phyloP scores from a whole-genome alignment of 1,140 invertebrate genomes.

The Pseudomyrmex sp. region DNA sequence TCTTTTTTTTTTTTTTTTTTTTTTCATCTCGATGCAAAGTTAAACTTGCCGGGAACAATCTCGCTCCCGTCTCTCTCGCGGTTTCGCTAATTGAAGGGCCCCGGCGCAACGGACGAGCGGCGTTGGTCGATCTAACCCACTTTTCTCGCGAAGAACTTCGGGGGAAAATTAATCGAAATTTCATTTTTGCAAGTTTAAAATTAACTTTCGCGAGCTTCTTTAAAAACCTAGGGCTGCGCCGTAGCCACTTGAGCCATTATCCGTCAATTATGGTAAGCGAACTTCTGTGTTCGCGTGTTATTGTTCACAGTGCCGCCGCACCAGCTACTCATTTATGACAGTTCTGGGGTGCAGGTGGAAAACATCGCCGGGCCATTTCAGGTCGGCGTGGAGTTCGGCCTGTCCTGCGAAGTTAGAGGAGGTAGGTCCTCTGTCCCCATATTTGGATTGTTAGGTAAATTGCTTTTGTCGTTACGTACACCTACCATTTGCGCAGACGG shows the following conservation, averaged over 20 bases:
- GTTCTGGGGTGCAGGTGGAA: conserved; percentile 90
- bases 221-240: conserved; percentile 24
- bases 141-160: conserved; percentile 9
- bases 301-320: conserved; percentile 92
- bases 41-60: conserved; percentile 49
- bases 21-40: conserved; percentile 38
- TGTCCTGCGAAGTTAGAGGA: conserved; percentile 95
- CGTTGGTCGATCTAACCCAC: conserved; percentile 27
- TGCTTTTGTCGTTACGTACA: too few relatives aligned
- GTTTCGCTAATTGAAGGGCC: conserved; percentile 57
- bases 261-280: conserved; percentile 48
- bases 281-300: conserved; percentile 18
- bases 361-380: conserved; percentile 93
- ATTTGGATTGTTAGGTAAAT: conserved; percentile 16
- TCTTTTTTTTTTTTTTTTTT: neutral
- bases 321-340: conserved; percentile 93
- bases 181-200: conserved; percentile 53
- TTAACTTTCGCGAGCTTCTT: conserved; percentile 44
- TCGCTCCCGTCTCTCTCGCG: conserved; percentile 23
- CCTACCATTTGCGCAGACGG: too few relatives aligned
- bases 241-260: conserved; percentile 13
- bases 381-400: conserved; percentile 92
- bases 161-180: conserved; percentile 52
- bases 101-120: neutral
- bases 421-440: conserved; percentile 87